phyloP scores from a whole-genome alignment of 2,797 vertebrate genomes.

The Sarcoramphus papa region DNA sequence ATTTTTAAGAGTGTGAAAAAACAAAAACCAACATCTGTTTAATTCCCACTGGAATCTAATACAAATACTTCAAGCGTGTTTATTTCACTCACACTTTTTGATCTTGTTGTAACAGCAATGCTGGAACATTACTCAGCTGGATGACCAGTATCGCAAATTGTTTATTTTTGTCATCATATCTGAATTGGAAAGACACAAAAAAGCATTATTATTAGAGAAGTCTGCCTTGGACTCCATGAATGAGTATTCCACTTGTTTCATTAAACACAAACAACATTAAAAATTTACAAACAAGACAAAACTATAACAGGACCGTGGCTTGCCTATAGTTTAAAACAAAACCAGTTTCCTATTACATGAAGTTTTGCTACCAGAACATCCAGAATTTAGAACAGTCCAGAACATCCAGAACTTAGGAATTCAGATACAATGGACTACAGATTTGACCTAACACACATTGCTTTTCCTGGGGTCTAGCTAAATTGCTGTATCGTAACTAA shows the following conservation, averaged over 20 bases:
- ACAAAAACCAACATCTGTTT: not conserved
- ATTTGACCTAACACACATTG: not conserved
- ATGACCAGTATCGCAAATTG: slow-evolving; percentile 87
- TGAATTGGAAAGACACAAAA: slow-evolving; percentile 57
- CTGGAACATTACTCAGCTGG: slow-evolving; percentile 84
- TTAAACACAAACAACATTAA: not conserved
- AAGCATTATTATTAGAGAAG: not conserved
- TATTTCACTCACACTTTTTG: slow-evolving; percentile 82
- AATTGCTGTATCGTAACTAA: not conserved
- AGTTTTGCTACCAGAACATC: not conserved
- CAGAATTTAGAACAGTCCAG: not conserved
- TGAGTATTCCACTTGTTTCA: not conserved
- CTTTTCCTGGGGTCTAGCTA: not conserved
- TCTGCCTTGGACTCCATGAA: not conserved
- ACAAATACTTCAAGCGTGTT: not conserved
- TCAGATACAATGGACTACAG: not conserved
- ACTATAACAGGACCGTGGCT: not conserved
- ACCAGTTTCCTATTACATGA: not conserved
- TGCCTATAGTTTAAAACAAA: not conserved
- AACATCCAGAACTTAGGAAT: not conserved
- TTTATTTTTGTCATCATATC: slow-evolving; percentile 86
- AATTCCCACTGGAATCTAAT: not conserved
- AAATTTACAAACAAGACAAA: not conserved
- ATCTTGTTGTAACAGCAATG: slow-evolving; percentile 79
- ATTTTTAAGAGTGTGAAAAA: not conserved